Evolutionary conservation across 2,113 vertebrate genomes (phyloP).

Genomic region (Fulica atra): DNA sequence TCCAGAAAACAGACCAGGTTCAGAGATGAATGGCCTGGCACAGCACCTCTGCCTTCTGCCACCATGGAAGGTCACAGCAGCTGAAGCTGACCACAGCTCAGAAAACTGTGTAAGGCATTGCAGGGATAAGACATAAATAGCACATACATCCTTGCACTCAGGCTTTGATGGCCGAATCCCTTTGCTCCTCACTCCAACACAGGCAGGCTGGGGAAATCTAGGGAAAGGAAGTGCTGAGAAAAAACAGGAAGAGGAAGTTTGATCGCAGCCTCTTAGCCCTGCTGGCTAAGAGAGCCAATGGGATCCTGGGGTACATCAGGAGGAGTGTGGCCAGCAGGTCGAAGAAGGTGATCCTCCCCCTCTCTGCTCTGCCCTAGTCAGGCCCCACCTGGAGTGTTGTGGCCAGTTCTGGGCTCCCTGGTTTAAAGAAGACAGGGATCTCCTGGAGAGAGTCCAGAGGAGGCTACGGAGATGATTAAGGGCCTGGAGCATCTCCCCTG

Average conservation of each 20-base stretch:
- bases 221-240: background rate
- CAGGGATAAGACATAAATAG: background rate
- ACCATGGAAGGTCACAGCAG: background rate
- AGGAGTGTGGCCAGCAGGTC: no score
- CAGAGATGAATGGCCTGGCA: rapidly evolving
- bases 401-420: no score
- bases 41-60: background rate
- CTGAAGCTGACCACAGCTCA: background rate
- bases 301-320: no score
- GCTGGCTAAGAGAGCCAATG: no score
- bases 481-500: no score
- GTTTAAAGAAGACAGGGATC: no score
- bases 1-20: background rate
- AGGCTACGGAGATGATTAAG: no score
- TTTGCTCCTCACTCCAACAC: background rate
- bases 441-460: no score
- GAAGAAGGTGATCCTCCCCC: no score
- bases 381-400: no score
- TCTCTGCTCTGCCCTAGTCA: no score
- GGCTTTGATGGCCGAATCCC: background rate
- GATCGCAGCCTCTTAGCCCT: rapidly evolving
- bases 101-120: background rate
- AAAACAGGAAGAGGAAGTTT: background rate
- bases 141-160: background rate
- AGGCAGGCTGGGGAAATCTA: background rate